phyloP scores from a whole-genome alignment of 35 echinoderm and acorn worm genomes.

The Diadema setosum region DNA sequence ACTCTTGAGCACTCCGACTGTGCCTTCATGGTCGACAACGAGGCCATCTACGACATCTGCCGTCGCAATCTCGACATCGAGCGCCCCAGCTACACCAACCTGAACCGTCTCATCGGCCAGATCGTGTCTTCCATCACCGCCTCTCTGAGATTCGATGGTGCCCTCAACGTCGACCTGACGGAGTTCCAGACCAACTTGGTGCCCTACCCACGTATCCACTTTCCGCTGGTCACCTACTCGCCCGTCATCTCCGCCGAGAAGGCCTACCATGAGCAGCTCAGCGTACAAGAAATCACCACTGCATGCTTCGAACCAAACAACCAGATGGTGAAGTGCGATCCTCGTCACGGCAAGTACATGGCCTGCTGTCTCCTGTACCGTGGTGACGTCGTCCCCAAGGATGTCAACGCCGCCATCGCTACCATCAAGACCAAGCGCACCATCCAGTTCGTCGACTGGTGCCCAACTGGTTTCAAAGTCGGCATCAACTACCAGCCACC shows the following conservation, averaged over 20 bases:
- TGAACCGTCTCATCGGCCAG: slow-evolving; percentile 72
- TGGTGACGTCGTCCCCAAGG: slow-evolving; percentile 62
- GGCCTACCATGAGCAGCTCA: slow-evolving; percentile 52
- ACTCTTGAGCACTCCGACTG: slow-evolving; percentile 80
- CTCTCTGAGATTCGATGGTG: slow-evolving; percentile 66
- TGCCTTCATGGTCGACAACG: slow-evolving; percentile 89
- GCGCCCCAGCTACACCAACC: slow-evolving; percentile 63
- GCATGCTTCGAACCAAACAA: slow-evolving; percentile 34
- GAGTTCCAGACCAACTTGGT: slow-evolving; percentile 90
- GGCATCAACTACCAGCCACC: slow-evolving; percentile 75
- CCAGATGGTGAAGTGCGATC: slow-evolving; percentile 76
- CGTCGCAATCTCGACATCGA: slow-evolving; percentile 71
- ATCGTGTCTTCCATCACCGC: slow-evolving; percentile 76
- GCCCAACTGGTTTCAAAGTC: slow-evolving; percentile 73
- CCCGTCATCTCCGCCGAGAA: slow-evolving; percentile 48
- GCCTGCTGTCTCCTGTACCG: slow-evolving; percentile 75
- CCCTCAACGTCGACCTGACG: slow-evolving; percentile 65
- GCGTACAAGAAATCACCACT: too few relatives aligned
- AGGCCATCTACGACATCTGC: slow-evolving; percentile 78
- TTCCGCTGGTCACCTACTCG: slow-evolving; percentile 50
- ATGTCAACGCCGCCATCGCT: slow-evolving; percentile 51
- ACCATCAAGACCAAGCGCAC: slow-evolving; percentile 64
- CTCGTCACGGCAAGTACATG: slow-evolving; percentile 80
- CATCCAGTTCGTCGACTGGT: slow-evolving; percentile 75
- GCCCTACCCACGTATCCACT: slow-evolving; percentile 84